phyloP scores from a whole-genome alignment of 1,140 invertebrate genomes.

The Saccostrea glomerata region DNA sequence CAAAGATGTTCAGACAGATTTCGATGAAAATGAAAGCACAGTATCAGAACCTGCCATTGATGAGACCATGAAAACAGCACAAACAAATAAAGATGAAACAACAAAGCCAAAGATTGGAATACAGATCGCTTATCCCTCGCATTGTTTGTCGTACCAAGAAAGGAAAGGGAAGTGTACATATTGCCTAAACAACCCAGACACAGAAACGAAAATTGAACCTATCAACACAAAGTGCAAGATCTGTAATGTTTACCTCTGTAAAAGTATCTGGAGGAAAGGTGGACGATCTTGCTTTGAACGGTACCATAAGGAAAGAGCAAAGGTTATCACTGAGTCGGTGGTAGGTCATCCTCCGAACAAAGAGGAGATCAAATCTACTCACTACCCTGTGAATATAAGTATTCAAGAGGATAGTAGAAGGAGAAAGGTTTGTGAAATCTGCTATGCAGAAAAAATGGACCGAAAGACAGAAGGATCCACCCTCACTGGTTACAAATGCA shows the following conservation, averaged over 20 bases:
- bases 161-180: neutral
- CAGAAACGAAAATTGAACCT: neutral
- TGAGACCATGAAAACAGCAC: neutral
- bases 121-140: neutral
- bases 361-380: neutral
- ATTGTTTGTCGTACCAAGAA: neutral
- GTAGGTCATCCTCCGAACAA: neutral
- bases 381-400: neutral
- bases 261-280: neutral
- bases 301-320: neutral
- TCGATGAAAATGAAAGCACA: neutral
- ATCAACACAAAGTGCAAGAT: neutral
- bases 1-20: neutral
- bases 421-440: neutral
- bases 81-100: neutral
- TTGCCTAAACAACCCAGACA: neutral
- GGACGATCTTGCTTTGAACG: conserved; percentile 18
- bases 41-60: neutral
- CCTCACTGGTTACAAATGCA: neutral
- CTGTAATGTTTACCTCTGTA: conserved; percentile 7
- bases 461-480: neutral
- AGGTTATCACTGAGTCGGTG: neutral
- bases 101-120: neutral
- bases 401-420: neutral
- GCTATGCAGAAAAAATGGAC: neutral